Evolutionary conservation across 2,888 invertebrate genomes (phyloP).

Genomic region (Tetragonisca angustula): DNA sequence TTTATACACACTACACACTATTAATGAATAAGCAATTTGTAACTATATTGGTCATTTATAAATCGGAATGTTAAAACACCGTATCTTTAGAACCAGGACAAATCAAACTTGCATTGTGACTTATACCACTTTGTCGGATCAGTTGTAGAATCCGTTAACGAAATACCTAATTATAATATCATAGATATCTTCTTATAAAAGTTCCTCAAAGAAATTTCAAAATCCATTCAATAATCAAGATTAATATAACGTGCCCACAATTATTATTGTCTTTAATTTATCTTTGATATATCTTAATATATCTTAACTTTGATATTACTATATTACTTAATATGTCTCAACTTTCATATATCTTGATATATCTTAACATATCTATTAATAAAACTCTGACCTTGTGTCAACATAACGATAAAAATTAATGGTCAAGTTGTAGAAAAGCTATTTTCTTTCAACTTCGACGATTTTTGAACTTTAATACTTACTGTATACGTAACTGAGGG

Average conservation of each 20-base stretch:
- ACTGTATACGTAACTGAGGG: too few species aligned
- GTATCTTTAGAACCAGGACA: background rate
- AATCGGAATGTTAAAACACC: background rate
- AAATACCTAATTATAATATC: background rate
- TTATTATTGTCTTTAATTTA: too few species aligned
- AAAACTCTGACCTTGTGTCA: too few species aligned
- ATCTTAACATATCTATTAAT: too few species aligned
- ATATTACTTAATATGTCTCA: too few species aligned
- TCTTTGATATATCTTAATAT: too few species aligned
- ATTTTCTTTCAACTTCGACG: too few species aligned
- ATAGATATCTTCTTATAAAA: background rate
- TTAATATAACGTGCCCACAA: background rate
- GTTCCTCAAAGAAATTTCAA: background rate
- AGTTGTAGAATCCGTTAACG: background rate
- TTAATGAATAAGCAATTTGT: background rate
- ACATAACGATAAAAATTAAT: too few species aligned
- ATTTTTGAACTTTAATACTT: too few species aligned
- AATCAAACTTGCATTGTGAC: background rate
- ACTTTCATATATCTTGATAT: too few species aligned
- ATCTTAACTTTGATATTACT: too few species aligned
- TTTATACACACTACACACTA: background rate
- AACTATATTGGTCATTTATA: background rate
- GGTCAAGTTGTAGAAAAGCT: too few species aligned
- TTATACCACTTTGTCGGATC: background rate
- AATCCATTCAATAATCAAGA: background rate